Evolutionary conservation across 2,888 invertebrate species (phyloP).

Genomic region (Sepiola atlantica): DNA sequence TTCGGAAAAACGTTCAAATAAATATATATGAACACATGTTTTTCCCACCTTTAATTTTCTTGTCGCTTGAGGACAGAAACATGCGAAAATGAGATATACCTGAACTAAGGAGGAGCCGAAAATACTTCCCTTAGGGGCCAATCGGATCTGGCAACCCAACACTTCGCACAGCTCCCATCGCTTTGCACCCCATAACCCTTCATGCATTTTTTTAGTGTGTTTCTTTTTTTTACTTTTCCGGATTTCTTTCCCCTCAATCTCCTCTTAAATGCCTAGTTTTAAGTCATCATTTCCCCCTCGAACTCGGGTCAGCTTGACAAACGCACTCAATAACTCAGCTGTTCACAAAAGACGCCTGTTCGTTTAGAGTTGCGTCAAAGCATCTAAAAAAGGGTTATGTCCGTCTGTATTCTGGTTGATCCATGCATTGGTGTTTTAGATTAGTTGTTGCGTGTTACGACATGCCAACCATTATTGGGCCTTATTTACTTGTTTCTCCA

Average conservation of each 20-base stretch:
- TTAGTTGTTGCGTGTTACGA: no score
- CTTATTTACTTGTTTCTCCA: no score
- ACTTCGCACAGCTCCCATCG: neutral
- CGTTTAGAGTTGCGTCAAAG: no score
- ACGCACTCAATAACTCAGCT: neutral
- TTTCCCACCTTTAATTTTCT: neutral
- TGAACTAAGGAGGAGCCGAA: neutral
- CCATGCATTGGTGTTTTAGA: no score
- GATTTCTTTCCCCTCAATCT: neutral
- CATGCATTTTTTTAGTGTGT: neutral
- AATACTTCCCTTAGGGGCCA: neutral
- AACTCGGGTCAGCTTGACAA: neutral
- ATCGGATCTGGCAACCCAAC: neutral
- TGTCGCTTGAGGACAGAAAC: neutral
- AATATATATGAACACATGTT: neutral
- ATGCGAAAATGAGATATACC: neutral
- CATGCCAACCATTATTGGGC: no score
- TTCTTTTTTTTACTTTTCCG: neutral
- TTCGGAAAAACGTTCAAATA: neutral
- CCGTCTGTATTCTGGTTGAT: no score
- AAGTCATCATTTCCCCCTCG: neutral
- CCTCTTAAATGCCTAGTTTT: neutral
- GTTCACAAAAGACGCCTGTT: neutral
- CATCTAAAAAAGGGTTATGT: no score
- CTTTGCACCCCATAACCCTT: conserved; percentile 32